Conservation (phyloP, 2,888 invertebrate species). For the Xestoiulus laeticollis region DNA sequence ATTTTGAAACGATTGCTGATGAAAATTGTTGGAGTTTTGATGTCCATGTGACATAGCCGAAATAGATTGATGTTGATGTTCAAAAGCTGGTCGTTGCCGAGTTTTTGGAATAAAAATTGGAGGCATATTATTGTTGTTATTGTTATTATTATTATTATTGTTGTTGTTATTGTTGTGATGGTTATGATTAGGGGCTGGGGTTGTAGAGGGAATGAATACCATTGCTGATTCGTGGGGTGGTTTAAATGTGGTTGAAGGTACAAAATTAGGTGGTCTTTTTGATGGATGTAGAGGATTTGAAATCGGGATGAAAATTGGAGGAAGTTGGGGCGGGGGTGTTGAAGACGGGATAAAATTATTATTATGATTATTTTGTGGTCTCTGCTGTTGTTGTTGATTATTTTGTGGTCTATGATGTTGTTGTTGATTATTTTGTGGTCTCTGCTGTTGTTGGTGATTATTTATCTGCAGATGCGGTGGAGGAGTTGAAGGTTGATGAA, state of each 20-base stretch:
- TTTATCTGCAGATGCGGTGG: neutral
- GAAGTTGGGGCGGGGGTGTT: neutral
- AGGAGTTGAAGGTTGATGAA: neutral
- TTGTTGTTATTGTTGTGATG: neutral
- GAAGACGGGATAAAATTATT: neutral
- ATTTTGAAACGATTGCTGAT: slow-evolving; percentile 24
- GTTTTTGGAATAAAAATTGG: slow-evolving; percentile 32
- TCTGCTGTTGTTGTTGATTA: too few species aligned
- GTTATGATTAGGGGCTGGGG: slow-evolving; percentile 12
- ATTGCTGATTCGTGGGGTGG: neutral
- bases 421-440: neutral
- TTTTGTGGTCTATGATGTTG: neutral
- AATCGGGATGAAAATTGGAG: neutral
- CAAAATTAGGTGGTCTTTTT: neutral
- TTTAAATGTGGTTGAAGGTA: slow-evolving; percentile 10
- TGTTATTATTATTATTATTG: neutral
- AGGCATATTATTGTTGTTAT: neutral
- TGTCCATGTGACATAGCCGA: slow-evolving; percentile 1
- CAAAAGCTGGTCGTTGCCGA: slow-evolving; percentile 21
- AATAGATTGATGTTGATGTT: slow-evolving; percentile 17
- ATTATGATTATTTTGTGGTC: neutral
- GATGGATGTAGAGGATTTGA: slow-evolving; percentile 23
- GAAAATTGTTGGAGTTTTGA: neutral
- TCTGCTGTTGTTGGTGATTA: neutral
- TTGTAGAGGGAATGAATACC: slow-evolving; percentile 13